phyloP scores from a whole-genome alignment of 1,140 invertebrate species.

The Lepidurus packardi region DNA sequence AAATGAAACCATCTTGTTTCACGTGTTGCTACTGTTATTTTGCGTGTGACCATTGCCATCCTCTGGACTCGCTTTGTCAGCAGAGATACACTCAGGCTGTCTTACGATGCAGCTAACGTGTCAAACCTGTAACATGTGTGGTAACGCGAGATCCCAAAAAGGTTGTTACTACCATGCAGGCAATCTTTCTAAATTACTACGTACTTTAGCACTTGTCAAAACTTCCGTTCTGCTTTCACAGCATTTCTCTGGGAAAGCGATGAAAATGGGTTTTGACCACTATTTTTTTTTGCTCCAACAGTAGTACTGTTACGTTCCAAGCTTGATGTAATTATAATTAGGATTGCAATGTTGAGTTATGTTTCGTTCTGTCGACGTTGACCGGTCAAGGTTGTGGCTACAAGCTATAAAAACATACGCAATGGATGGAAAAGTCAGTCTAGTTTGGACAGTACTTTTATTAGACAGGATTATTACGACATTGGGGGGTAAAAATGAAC shows the following conservation, averaged over 20 bases:
- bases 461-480: too few relatives aligned
- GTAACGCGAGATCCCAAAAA: not conserved
- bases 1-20: not conserved
- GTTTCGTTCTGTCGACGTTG: too few relatives aligned
- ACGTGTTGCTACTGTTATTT: not conserved
- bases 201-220: slow-evolving; percentile 19
- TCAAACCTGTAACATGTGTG: slow-evolving; percentile 11
- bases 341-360: too few relatives aligned
- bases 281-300: not conserved
- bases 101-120: not conserved
- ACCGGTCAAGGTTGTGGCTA: too few relatives aligned
- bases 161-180: slow-evolving; percentile 7
- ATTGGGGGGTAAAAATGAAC: too few relatives aligned
- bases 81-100: not conserved
- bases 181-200: not conserved
- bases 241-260: not conserved
- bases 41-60: not conserved
- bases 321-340: too few relatives aligned
- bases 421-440: too few relatives aligned
- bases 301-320: not conserved
- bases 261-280: not conserved
- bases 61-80: not conserved
- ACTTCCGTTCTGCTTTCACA: not conserved
- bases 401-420: too few relatives aligned
- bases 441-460: too few relatives aligned